These are phyloP conservation scores for Cyclargus thomasi DNA, from an alignment of 1,140 invertebrate genomes.

Conservation along the genomic window DNA sequence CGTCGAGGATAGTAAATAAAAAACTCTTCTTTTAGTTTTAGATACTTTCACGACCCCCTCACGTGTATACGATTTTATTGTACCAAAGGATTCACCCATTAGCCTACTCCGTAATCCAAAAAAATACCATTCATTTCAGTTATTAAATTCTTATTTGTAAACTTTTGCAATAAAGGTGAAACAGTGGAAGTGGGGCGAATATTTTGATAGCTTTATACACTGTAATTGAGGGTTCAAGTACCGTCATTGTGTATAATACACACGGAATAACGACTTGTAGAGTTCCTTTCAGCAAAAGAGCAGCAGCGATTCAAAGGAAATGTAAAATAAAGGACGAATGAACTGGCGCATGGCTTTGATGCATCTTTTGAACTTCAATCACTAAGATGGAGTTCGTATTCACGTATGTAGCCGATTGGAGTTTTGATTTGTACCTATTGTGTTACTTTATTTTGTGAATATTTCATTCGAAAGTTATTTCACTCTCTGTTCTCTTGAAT, in stretches of 20 bases:
- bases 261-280: not conserved
- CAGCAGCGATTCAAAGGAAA: not conserved
- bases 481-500: no score
- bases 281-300: constrained; percentile 7
- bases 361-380: not conserved
- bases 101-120: not conserved
- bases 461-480: no score
- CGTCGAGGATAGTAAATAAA: no score
- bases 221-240: not conserved
- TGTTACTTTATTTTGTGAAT: no score
- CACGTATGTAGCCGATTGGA: not conserved
- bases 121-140: not conserved
- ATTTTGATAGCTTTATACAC: not conserved
- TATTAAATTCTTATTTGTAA: not conserved
- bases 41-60: no score
- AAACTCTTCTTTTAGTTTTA: no score
- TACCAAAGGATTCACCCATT: not conserved
- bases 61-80: not conserved
- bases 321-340: not conserved
- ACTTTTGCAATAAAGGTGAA: not conserved
- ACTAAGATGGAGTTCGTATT: not conserved
- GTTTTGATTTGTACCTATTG: not conserved
- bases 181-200: not conserved
- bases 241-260: not conserved
- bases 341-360: not conserved